phyloP scores from a whole-genome alignment of 37 sponge, comb jelly and placozoan genomes.

The Hexactinellida sp. region DNA sequence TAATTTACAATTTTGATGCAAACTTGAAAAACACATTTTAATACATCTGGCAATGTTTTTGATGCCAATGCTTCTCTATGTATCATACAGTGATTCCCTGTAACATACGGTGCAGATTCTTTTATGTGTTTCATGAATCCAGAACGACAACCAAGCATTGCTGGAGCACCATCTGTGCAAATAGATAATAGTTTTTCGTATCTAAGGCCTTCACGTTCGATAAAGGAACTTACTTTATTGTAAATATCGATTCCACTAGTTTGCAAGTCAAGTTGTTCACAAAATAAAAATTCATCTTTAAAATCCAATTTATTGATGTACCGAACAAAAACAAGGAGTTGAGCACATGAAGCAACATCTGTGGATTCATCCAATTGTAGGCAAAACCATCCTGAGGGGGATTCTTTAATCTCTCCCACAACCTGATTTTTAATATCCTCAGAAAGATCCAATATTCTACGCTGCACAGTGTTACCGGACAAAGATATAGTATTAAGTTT shows the following conservation, averaged over 20 bases:
- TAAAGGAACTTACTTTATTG: slow-evolving; percentile 17
- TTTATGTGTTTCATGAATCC: slow-evolving; percentile 13
- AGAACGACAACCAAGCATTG: slow-evolving; percentile 16
- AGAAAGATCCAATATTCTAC: neutral
- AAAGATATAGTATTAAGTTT: slow-evolving; percentile 7
- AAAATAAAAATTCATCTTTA: neutral
- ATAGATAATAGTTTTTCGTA: slow-evolving; percentile 12
- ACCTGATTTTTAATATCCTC: slow-evolving; percentile 6
- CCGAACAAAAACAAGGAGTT: slow-evolving; percentile 5
- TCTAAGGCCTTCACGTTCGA: slow-evolving; percentile 15
- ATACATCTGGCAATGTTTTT: slow-evolving; percentile 2
- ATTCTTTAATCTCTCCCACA: slow-evolving; percentile 18
- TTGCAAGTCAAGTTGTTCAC: slow-evolving; percentile 4
- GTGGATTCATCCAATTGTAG: slow-evolving; percentile 19
- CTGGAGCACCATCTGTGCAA: slow-evolving; percentile 16
- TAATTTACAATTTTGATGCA: slow-evolving; percentile 13
- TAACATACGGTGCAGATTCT: slow-evolving; percentile 8
- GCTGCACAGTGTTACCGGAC: slow-evolving; percentile 9
- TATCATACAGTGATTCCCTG: neutral
- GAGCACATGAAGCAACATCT: slow-evolving; percentile 10
- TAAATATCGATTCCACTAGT: slow-evolving; percentile 7
- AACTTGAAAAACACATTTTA: neutral
- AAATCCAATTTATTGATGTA: slow-evolving; percentile 13
- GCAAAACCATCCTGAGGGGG: slow-evolving; percentile 16
- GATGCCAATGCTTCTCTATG: slow-evolving; percentile 13